Evolutionary conservation across 1,140 invertebrate species (phyloP), one percentile per base, ranked within the genome.

Genomic region (Formica selysi): DNA sequence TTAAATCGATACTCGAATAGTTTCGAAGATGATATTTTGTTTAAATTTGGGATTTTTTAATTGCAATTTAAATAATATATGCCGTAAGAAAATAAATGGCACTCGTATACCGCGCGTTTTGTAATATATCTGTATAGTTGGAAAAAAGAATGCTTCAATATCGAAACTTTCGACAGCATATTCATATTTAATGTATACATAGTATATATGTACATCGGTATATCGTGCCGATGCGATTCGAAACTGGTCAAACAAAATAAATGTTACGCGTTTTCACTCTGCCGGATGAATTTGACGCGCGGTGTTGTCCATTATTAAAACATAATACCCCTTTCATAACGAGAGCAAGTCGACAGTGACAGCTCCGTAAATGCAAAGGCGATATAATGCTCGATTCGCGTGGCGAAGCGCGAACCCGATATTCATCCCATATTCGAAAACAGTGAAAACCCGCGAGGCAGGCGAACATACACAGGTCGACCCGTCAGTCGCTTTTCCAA

Each of bases 241-340:
- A 89, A 62, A 65, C 84, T 74, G 54, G 41, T 70, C 59, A 70
- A 90, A 81, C 86, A 83, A 90, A 90, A 90, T 90, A 90, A 90
- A 90, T 87, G 86, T 88, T 70, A 57, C 48, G 59, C 65, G 84
- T 90, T 90, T 88, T 76, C 78, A 86, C 79, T 67, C 54, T 19
- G 76, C 87, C 89, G 89, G 89, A 91, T 90, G 90, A 90, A 90
- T 90, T 86, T 89, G 89, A 91, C 88, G 71, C 74, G 87, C 48
- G 86, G 73, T 85, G 83, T 61, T 85, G 88, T 89, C 83, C 86
- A 91, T 92, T 92, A 92, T 92, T 88, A 86, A 86, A 87, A 81
- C 84, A 92, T 92, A 92, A 92, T 92, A 92, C 91, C 90, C 90
- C 87, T 92, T 92, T 92, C 91, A 91, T 85, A 86, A 84, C 87